These are phyloP conservation scores for Neogobius melanostomus DNA, from an alignment of 2,113 vertebrate genomes.

Conservation along the genomic window DNA sequence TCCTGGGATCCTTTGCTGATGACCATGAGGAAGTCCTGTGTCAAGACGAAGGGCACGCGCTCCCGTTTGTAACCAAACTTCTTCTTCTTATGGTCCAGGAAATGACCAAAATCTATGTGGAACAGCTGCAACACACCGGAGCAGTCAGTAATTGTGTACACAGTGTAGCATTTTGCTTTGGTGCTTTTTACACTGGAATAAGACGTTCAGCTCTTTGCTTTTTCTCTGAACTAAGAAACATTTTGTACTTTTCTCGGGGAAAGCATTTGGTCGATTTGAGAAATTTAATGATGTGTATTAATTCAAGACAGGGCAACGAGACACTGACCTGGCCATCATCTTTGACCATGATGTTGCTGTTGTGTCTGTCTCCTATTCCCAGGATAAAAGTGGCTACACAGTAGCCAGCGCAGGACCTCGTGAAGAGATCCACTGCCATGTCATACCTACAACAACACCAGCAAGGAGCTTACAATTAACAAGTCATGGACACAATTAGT, in stretches of 20 bases:
- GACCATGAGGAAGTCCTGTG: conserved; percentile 97
- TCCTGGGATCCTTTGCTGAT: conserved; percentile 98
- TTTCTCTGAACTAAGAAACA: too few relatives aligned
- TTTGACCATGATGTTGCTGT: conserved; percentile 99
- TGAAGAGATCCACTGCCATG: conserved; percentile 95
- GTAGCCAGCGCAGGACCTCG: conserved; percentile 95
- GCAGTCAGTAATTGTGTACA: neutral
- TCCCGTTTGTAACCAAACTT: conserved; percentile 99
- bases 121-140: conserved; percentile 83
- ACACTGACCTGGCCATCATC: conserved; percentile 91
- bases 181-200: neutral
- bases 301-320: too few relatives aligned
- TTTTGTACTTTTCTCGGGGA: too few relatives aligned
- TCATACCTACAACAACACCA: conserved; percentile 83
- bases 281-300: too few relatives aligned
- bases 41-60: conserved; percentile 95
- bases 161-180: neutral
- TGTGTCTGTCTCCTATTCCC: conserved; percentile 97
- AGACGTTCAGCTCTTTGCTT: too few relatives aligned
- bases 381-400: conserved; percentile 98
- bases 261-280: too few relatives aligned
- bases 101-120: conserved; percentile 98
- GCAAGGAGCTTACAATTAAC: neutral
- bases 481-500: neutral
- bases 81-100: conserved; percentile 98